Evolutionary conservation across 2,888 invertebrate species (phyloP).

Genomic region (Tenodera sinensis): DNA sequence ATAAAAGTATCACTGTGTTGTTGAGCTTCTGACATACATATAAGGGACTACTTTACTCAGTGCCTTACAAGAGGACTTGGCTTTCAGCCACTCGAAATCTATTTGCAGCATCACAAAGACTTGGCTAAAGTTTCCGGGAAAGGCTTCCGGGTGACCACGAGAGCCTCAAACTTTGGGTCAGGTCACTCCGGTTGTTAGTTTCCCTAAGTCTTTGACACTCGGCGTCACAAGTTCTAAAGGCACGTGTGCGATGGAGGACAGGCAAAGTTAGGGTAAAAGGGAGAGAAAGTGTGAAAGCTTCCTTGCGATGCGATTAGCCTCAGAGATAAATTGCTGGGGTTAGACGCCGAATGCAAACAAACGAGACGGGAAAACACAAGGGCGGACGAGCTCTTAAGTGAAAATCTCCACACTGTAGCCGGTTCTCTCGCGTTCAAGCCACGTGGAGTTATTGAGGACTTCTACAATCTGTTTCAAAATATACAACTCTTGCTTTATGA

Average conservation of each 20-base stretch:
- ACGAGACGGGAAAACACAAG: not conserved
- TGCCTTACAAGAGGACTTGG: not conserved
- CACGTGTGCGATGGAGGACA: not conserved
- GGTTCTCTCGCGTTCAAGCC: not conserved
- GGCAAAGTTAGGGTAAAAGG: not conserved
- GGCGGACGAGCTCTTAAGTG: not conserved
- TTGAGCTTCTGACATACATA: too few species aligned
- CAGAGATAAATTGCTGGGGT: not conserved
- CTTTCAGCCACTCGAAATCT: not conserved
- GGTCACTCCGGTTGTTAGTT: not conserved
- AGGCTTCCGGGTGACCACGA: not conserved
- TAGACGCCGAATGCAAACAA: slow-evolving; percentile 1
- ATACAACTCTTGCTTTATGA: not conserved
- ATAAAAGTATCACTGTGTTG: too few species aligned
- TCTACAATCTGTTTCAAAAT: not conserved
- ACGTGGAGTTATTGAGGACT: not conserved
- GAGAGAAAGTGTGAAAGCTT: not conserved
- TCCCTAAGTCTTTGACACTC: not conserved
- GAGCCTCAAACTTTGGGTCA: not conserved
- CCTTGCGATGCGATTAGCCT: not conserved
- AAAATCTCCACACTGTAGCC: not conserved
- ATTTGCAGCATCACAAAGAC: not conserved
- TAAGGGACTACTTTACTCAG: not conserved
- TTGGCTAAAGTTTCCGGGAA: not conserved
- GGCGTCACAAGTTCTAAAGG: not conserved